These are phyloP conservation scores for Argynnis bischoffii DNA, from an alignment of 2,888 invertebrate genomes.

Conservation along the genomic window DNA sequence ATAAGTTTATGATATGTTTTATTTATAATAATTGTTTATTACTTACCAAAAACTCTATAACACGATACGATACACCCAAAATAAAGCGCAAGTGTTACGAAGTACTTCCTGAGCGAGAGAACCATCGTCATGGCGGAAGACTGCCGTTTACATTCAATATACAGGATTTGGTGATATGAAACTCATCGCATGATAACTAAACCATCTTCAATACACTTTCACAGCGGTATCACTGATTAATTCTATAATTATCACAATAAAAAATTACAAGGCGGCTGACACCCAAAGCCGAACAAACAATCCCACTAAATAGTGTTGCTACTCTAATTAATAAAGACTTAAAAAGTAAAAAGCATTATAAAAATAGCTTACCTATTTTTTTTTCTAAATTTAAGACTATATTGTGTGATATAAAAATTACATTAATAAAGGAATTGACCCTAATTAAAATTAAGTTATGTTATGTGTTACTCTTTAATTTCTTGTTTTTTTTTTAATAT, in stretches of 20 bases:
- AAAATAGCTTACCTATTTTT: too few species aligned
- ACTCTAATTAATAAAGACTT: constrained; percentile 27
- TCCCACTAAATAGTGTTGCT: constrained; percentile 57
- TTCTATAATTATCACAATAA: constrained; percentile 65
- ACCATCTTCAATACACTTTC: constrained; percentile 68
- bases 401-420: too few species aligned
- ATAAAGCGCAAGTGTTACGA: constrained; percentile 69
- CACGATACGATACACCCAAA: constrained; percentile 71
- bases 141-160: constrained; percentile 64
- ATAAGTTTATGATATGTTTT: constrained; percentile 19
- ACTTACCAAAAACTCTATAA: constrained; percentile 73
- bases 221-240: constrained; percentile 62
- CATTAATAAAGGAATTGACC: too few species aligned
- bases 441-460: too few species aligned
- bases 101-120: constrained; percentile 66
- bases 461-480: too few species aligned
- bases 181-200: constrained; percentile 65
- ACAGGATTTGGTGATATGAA: constrained; percentile 55
- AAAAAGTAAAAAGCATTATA: too few species aligned
- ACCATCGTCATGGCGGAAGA: constrained; percentile 80
- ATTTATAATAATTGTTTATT: constrained; percentile 38
- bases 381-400: too few species aligned
- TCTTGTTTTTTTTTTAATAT: too few species aligned
- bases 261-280: constrained; percentile 76
- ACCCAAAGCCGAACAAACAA: constrained; percentile 82